phyloP scores from a whole-genome alignment of 2,797 vertebrate genomes.

The Clarias laeviceps region DNA sequence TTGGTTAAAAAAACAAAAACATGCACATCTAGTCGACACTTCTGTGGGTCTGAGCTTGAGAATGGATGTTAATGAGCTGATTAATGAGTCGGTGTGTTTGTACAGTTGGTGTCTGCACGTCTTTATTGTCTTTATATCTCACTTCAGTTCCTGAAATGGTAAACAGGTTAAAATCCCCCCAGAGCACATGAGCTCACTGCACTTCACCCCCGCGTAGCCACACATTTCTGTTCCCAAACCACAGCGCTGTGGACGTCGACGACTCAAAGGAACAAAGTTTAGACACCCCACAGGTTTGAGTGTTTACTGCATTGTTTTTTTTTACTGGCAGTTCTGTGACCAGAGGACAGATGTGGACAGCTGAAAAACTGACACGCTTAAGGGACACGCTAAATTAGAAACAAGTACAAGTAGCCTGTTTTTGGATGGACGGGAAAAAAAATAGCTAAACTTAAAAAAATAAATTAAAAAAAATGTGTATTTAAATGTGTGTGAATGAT shows the following conservation, averaged over 20 bases:
- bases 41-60: background rate
- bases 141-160: background rate
- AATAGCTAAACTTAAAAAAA: no score
- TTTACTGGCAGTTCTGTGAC: conserved; percentile 3
- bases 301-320: conserved; percentile 25
- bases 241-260: background rate
- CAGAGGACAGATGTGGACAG: conserved; percentile 25
- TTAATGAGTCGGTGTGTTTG: background rate
- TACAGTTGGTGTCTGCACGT: background rate
- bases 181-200: background rate
- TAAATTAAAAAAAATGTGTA: no score
- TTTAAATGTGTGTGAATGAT: background rate
- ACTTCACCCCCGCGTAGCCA: background rate
- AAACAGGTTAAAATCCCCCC: background rate
- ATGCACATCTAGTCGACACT: background rate
- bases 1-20: background rate
- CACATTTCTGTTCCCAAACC: background rate
- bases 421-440: background rate
- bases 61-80: background rate
- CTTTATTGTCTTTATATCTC: no score
- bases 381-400: background rate
- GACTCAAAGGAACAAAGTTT: background rate
- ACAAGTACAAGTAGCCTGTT: background rate
- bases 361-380: background rate
- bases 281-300: conserved; percentile 4